phyloP scores from a whole-genome alignment of 2,888 invertebrate genomes.

The Helicoverpa assulta region DNA sequence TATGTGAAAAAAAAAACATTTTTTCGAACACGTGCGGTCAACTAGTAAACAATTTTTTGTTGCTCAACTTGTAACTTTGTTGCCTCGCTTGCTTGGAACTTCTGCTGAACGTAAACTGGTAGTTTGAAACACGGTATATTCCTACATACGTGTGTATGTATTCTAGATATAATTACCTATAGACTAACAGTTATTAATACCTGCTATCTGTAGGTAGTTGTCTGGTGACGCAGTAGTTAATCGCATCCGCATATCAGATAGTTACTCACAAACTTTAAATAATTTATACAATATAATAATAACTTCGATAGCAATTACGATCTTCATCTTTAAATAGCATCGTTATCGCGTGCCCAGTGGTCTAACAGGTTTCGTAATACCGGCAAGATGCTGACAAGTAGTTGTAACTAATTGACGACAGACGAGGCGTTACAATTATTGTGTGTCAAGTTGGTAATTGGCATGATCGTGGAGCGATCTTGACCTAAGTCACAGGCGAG shows the following conservation, averaged over 20 bases:
- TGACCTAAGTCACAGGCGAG: constrained; percentile 69
- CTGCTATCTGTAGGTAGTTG: constrained; percentile 10
- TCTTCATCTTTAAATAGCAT: constrained; percentile 73
- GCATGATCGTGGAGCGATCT: constrained; percentile 68
- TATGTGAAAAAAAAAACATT: constrained; percentile 34
- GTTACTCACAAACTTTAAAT: constrained; percentile 38
- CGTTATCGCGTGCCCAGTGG: constrained; percentile 73
- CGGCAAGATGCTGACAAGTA: constrained; percentile 74
- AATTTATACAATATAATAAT: constrained; percentile 58
- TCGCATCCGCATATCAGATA: constrained; percentile 38
- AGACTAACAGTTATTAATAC: constrained; percentile 14
- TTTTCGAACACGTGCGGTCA: constrained; percentile 26
- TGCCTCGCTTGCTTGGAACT: constrained; percentile 13
- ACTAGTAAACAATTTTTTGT: constrained; percentile 38
- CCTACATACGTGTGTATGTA: constrained; percentile 3
- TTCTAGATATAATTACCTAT: constrained; percentile 20
- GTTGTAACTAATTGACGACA: constrained; percentile 79
- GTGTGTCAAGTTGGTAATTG: constrained; percentile 79
- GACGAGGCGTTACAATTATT: constrained; percentile 82
- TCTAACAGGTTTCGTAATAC: constrained; percentile 75
- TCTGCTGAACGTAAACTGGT: constrained; percentile 14
- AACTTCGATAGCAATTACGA: constrained; percentile 66
- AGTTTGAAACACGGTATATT: constrained; percentile 15
- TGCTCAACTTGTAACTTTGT: background rate
- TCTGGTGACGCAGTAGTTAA: constrained; percentile 41